Conservation (phyloP, 1,140 invertebrate genomes). For the Cotesia chilonis region DNA sequence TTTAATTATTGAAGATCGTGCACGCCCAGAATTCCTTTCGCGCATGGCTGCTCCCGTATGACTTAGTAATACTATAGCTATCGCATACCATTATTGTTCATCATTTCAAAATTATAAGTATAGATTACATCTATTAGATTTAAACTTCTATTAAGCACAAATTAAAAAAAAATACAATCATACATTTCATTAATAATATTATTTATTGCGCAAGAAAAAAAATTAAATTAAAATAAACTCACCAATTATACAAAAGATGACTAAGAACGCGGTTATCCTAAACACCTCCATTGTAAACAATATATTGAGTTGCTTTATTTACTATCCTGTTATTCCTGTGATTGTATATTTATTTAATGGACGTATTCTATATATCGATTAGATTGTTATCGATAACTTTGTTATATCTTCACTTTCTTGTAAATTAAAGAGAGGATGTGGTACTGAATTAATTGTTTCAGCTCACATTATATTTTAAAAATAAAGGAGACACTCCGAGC, state of each 20-base stretch:
- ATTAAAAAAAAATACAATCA: constrained; percentile 3
- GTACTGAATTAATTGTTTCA: constrained; percentile 38
- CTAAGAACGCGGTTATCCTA: constrained; percentile 47
- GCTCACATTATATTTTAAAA: constrained; percentile 43
- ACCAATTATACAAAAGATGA: constrained; percentile 54
- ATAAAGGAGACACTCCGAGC: constrained; percentile 22
- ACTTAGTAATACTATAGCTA: background rate
- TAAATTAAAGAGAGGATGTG: constrained; percentile 29
- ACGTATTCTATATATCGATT: background rate
- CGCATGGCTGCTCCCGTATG: constrained; percentile 24
- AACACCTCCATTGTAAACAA: constrained; percentile 50
- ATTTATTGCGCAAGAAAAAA: constrained; percentile 11
- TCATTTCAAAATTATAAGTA: constrained; percentile 2
- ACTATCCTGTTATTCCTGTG: background rate
- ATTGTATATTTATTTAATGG: background rate
- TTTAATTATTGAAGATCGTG: constrained; percentile 27
- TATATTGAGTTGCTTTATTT: constrained; percentile 21
- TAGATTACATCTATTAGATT: background rate
- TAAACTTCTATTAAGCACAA: background rate
- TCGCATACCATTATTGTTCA: constrained; percentile 12
- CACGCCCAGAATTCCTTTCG: constrained; percentile 30
- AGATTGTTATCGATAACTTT: background rate
- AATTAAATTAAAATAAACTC: constrained; percentile 42
- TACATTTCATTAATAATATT: constrained; percentile 24
- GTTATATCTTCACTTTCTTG: constrained; percentile 2